Evolutionary conservation across 37 sponge, comb jelly and placozoan species (phyloP).

Genomic region (Dysidea cf. avara): DNA sequence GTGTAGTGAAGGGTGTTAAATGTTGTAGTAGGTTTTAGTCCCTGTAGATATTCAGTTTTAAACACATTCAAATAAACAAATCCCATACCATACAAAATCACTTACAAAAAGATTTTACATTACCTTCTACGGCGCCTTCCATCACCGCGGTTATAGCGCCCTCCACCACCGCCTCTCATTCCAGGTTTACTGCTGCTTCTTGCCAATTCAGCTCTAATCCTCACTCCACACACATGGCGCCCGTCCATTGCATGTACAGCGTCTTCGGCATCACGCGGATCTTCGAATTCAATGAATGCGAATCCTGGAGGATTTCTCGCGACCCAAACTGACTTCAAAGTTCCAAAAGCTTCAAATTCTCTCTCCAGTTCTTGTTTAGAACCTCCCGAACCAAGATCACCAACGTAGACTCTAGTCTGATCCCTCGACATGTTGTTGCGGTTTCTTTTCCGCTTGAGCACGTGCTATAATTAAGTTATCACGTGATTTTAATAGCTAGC

Average conservation of each 20-base stretch:
- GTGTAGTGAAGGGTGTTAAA: no score
- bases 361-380: slow-evolving; percentile 86
- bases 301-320: slow-evolving; percentile 97
- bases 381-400: slow-evolving; percentile 84
- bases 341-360: slow-evolving; percentile 88
- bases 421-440: no score
- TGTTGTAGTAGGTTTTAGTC: no score
- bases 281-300: slow-evolving; percentile 96
- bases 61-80: no score
- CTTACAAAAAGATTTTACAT: no score
- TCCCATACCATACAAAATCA: no score
- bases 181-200: slow-evolving; percentile 58
- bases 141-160: no score
- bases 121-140: no score
- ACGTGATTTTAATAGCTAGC: no score
- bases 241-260: slow-evolving; percentile 91
- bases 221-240: slow-evolving; percentile 69
- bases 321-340: slow-evolving; percentile 92
- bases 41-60: no score
- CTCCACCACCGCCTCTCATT: slow-evolving; percentile 5
- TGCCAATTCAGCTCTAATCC: slow-evolving; percentile 80
- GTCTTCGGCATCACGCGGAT: slow-evolving; percentile 92
- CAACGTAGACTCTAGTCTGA: slow-evolving; percentile 89
- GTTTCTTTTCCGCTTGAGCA: no score
- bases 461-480: no score